phyloP scores from a whole-genome alignment of 37 sponge, comb jelly and placozoan genomes.

The Halisarca cf. caerulea region DNA sequence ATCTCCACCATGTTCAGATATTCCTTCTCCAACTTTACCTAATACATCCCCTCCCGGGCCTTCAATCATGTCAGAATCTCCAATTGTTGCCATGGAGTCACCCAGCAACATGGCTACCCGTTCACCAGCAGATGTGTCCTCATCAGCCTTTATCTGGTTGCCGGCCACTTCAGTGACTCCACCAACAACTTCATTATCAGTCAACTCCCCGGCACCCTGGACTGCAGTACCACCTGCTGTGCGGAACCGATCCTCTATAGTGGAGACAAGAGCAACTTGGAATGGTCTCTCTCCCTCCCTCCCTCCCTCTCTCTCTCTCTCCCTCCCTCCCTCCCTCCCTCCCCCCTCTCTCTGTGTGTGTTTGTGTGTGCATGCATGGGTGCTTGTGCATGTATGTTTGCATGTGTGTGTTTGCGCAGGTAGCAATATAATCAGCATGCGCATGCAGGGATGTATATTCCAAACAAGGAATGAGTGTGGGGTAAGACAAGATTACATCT shows the following conservation, averaged over 20 bases:
- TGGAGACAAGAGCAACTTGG: too few species aligned
- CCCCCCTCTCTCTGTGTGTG: too few species aligned
- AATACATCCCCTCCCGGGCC: neutral
- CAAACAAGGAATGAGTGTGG: too few species aligned
- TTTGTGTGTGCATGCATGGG: too few species aligned
- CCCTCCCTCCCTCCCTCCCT: too few species aligned
- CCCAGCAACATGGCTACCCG: neutral
- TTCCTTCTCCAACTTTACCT: neutral
- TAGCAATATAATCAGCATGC: too few species aligned
- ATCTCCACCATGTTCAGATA: neutral
- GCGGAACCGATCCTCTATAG: neutral
- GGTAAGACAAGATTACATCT: too few species aligned
- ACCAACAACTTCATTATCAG: neutral
- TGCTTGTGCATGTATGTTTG: too few species aligned
- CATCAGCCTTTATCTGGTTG: constrained; percentile 17
- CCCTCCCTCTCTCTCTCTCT: too few species aligned
- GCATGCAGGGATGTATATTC: too few species aligned
- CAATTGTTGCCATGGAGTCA: neutral
- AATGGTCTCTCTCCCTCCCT: too few species aligned
- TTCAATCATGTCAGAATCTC: neutral
- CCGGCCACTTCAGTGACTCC: neutral
- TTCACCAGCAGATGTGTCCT: neutral
- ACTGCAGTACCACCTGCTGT: neutral
- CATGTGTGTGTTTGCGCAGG: too few species aligned
- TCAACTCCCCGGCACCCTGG: neutral